These are phyloP conservation scores for Ditylenchus weischeri DNA, from an alignment of 2,888 invertebrate species.

Conservation along the genomic window DNA sequence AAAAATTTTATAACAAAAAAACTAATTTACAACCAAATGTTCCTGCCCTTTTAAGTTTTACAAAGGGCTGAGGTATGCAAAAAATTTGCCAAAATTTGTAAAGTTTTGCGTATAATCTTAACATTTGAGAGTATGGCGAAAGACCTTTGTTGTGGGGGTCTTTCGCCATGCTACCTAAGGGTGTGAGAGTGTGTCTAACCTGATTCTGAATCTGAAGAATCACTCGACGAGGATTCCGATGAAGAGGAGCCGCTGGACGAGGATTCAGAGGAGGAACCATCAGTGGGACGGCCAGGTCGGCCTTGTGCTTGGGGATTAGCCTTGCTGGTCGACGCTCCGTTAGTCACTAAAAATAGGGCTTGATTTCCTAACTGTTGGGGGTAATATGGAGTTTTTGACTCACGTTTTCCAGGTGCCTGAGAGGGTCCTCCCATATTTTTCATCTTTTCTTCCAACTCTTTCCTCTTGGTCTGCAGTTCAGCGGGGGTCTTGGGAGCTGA, in stretches of 20 bases:
- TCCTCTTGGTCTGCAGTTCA: constrained; percentile 14
- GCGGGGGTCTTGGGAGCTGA: constrained; percentile 9
- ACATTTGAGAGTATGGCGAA: too few relatives aligned
- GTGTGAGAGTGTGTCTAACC: constrained; percentile 28
- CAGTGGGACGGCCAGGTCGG: constrained; percentile 11
- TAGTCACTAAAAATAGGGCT: constrained; percentile 17
- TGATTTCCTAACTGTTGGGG: too few relatives aligned
- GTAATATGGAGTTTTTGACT: not conserved
- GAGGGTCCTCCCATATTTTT: constrained; percentile 4
- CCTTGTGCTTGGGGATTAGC: not conserved
- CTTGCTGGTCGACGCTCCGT: constrained; percentile 18
- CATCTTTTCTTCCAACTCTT: constrained; percentile 16
- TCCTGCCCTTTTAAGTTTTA: too few relatives aligned
- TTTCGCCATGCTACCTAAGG: not conserved
- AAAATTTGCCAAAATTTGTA: too few relatives aligned
- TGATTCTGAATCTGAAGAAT: constrained; percentile 40
- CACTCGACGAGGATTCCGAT: constrained; percentile 35
- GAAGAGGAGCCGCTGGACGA: constrained; percentile 36
- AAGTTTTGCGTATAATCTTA: too few relatives aligned
- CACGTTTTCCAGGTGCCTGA: not conserved
- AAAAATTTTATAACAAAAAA: too few relatives aligned
- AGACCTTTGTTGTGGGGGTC: too few relatives aligned
- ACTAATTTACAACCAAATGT: too few relatives aligned
- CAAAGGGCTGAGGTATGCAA: too few relatives aligned
- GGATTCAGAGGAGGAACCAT: constrained; percentile 33